Percentiles rank a stretch among this genome's conserved stretches.
Evolutionary conservation across 2,797 vertebrate species (phyloP).

Genomic region (Microctenopoma steveboyesi): DNA sequence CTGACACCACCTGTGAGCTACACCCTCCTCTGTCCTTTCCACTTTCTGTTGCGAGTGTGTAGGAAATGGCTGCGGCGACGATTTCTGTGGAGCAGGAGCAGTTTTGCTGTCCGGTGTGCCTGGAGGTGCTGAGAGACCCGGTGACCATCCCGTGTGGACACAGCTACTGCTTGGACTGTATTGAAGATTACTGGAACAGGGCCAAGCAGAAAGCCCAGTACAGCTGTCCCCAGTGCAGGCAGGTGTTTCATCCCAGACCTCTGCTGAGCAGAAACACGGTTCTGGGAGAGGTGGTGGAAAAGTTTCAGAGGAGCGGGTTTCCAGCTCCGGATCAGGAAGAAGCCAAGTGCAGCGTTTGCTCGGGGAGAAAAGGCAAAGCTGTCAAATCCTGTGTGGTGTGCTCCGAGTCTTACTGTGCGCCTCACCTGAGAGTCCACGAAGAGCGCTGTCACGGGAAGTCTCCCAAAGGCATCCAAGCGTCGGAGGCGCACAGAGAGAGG

Average conservation of each 20-base stretch:
- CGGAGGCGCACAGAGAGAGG: conserved; percentile 83
- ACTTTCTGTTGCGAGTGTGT: conserved; percentile 7
- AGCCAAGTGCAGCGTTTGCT: conserved; percentile 86
- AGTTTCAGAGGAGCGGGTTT: conserved; percentile 44
- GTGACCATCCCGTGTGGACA: conserved; percentile 84
- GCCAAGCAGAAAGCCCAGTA: conserved; percentile 69
- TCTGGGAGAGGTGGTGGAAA: conserved; percentile 78
- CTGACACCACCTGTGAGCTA: conserved; percentile 63
- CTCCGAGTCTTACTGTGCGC: conserved; percentile 87
- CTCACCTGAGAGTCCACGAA: conserved; percentile 74
- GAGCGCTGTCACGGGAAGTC: conserved; percentile 82
- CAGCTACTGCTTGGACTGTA: conserved; percentile 81
- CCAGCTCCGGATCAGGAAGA: background rate
- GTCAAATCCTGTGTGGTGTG: conserved; percentile 89
- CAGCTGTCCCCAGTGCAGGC: conserved; percentile 83
- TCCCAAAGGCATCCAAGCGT: conserved; percentile 86
- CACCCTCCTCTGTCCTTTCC: conserved; percentile 37
- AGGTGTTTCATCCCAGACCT: conserved; percentile 75
- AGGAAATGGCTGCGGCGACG: conserved; percentile 74
- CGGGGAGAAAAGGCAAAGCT: conserved; percentile 85
- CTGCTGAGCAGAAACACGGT: conserved; percentile 79
- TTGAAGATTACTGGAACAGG: conserved; percentile 82
- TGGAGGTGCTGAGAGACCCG: conserved; percentile 79
- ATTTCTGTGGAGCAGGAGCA: conserved; percentile 83
- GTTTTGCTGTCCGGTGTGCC: conserved; percentile 80